Evolutionary conservation across 2,797 vertebrate species (phyloP).

Genomic region (Netta rufina): DNA sequence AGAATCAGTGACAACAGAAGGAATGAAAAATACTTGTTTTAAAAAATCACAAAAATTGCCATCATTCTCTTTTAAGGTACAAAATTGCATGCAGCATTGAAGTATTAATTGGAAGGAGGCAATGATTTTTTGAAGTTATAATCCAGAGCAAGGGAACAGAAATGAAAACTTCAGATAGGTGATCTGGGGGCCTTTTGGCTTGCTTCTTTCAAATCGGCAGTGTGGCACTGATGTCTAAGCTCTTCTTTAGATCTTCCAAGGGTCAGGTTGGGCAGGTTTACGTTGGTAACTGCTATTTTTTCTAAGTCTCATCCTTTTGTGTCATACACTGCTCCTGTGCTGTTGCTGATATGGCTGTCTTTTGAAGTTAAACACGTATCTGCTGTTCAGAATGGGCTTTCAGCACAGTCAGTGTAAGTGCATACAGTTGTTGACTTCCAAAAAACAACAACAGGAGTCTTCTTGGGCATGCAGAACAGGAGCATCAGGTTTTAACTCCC

Average conservation of each 20-base stretch:
- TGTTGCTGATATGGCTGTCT: background rate
- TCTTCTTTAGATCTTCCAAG: background rate
- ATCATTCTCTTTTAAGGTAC: background rate
- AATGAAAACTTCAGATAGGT: background rate
- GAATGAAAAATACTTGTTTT: background rate
- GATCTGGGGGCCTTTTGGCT: background rate
- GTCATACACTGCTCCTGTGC: background rate
- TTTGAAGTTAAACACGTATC: background rate
- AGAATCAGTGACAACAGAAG: background rate
- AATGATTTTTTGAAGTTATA: background rate
- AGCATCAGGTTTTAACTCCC: background rate
- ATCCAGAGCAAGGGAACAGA: background rate
- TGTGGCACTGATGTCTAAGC: background rate
- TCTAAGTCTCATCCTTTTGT: background rate
- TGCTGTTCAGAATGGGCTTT: background rate
- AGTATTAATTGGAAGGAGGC: background rate
- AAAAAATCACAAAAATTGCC: background rate
- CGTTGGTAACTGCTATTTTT: background rate
- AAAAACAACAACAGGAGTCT: background rate
- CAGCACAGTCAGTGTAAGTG: background rate
- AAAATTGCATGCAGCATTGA: background rate
- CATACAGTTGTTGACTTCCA: background rate
- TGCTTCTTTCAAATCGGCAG: background rate
- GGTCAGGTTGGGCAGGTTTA: background rate
- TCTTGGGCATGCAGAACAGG: background rate